Evolutionary conservation across 2,888 invertebrate genomes (phyloP).

Genomic region (Ectemnius cavifrons): DNA sequence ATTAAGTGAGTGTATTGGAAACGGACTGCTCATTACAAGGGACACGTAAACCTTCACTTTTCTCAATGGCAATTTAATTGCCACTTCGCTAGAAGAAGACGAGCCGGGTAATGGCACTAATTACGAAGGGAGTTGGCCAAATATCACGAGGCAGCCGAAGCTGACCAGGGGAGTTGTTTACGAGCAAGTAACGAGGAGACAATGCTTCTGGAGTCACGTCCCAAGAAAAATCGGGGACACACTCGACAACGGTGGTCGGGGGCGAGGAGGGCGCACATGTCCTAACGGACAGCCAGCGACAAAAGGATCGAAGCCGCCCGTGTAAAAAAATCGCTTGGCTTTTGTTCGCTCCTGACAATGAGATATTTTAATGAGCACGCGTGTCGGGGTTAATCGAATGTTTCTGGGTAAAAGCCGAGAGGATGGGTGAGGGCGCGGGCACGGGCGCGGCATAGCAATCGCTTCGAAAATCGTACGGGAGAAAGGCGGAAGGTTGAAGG

Average conservation of each 20-base stretch:
- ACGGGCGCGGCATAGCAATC: constrained; percentile 45
- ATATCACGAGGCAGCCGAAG: constrained; percentile 7
- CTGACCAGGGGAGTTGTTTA: not conserved
- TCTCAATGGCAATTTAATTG: constrained; percentile 27
- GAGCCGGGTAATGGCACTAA: not conserved
- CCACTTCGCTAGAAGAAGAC: not conserved
- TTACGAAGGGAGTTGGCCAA: not conserved
- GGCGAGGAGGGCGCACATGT: not conserved
- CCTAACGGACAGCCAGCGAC: constrained; percentile 38
- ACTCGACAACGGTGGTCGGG: not conserved
- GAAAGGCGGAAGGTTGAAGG: constrained; percentile 56
- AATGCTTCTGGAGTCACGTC: constrained; percentile 27
- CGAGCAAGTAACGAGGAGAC: constrained; percentile 1
- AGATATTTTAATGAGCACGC: constrained; percentile 58
- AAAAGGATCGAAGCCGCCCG: constrained; percentile 29
- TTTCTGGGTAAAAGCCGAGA: constrained; percentile 53
- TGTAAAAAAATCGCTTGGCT: constrained; percentile 39
- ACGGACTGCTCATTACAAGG: not conserved
- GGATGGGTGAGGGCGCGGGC: constrained; percentile 21
- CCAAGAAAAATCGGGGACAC: constrained; percentile 25
- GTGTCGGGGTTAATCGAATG: constrained; percentile 62
- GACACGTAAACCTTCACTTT: constrained; percentile 1
- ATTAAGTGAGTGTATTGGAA: not conserved
- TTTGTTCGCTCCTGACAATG: constrained; percentile 61
- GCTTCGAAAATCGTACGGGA: constrained; percentile 42